A percentile compares a stretch with the other conserved stretches of the same genome.
Evolutionary conservation across 1,140 invertebrate species (phyloP).

Genomic region (Micrasema minimum): DNA sequence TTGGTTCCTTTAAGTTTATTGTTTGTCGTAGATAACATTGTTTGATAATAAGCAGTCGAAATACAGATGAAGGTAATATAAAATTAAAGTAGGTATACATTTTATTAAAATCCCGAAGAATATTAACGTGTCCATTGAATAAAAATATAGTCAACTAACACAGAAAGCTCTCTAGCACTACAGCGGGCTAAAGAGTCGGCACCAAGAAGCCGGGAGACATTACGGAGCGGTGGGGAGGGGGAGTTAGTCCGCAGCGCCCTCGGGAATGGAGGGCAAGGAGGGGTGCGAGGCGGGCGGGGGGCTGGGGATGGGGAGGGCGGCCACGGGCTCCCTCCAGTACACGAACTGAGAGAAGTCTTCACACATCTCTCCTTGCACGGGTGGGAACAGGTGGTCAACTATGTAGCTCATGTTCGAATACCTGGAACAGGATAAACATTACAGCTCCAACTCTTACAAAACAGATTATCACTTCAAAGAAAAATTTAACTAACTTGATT

Average conservation of each 20-base stretch:
- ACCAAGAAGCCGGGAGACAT: slow-evolving; percentile 3
- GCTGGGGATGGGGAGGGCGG: slow-evolving; percentile 56
- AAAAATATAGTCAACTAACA: slow-evolving; percentile 18
- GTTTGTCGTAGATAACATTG: too few species aligned
- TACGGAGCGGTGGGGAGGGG: neutral
- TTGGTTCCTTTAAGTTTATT: too few species aligned
- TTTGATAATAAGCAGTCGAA: too few species aligned
- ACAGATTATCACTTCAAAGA: too few species aligned
- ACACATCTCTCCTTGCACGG: slow-evolving; percentile 73
- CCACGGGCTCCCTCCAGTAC: slow-evolving; percentile 91
- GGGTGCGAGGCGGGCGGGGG: slow-evolving; percentile 21
- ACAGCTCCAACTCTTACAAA: neutral
- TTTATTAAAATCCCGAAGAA: too few species aligned
- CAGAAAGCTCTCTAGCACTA: slow-evolving; percentile 15
- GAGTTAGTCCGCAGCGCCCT: slow-evolving; percentile 34
- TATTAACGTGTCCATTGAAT: neutral
- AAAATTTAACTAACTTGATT: too few species aligned
- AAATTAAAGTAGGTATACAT: too few species aligned
- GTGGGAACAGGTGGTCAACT: slow-evolving; percentile 94
- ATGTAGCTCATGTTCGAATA: slow-evolving; percentile 93
- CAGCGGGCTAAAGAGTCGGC: slow-evolving; percentile 23
- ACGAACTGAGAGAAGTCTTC: slow-evolving; percentile 90
- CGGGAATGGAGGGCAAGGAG: slow-evolving; percentile 48
- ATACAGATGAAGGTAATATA: too few species aligned
- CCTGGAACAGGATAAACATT: slow-evolving; percentile 63